A percentile compares a stretch with the other conserved stretches of the same genome.
These are phyloP conservation scores for Poeciliopsis gracilis DNA, from an alignment of 2,797 vertebrate species.

Conservation along the genomic window DNA sequence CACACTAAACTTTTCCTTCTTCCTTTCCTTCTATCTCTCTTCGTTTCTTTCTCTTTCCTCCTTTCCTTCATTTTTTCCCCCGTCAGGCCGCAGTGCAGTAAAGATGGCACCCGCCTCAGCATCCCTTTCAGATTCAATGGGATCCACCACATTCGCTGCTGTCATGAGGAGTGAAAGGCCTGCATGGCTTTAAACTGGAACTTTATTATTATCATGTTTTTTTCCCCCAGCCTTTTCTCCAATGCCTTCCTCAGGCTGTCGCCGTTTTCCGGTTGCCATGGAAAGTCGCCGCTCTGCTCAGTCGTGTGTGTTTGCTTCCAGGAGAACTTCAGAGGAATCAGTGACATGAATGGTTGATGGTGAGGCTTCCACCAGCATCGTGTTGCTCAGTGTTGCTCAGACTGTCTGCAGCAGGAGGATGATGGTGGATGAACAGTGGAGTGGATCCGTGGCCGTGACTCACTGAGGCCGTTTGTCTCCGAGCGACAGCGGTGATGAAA, in stretches of 20 bases:
- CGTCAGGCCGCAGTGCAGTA: slow-evolving; percentile 26
- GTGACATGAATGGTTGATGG: slow-evolving; percentile 73
- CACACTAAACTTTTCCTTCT: slow-evolving; percentile 55
- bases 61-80: slow-evolving; percentile 12
- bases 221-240: slow-evolving; percentile 18
- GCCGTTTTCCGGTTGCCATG: slow-evolving; percentile 68
- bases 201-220: not conserved
- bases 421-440: not conserved
- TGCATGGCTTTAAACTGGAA: slow-evolving; percentile 45
- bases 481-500: not conserved
- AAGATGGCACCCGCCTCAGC: slow-evolving; percentile 60
- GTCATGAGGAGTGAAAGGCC: slow-evolving; percentile 65
- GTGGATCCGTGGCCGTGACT: not conserved
- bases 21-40: slow-evolving; percentile 16
- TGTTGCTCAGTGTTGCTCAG: not conserved
- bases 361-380: slow-evolving; percentile 40
- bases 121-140: slow-evolving; percentile 64
- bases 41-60: slow-evolving; percentile 17
- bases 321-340: slow-evolving; percentile 71
- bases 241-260: not conserved
- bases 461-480: not conserved
- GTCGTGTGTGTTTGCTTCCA: slow-evolving; percentile 72
- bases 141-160: slow-evolving; percentile 54
- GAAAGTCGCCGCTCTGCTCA: slow-evolving; percentile 60
- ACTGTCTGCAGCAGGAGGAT: not conserved